Evolutionary conservation across 2,797 vertebrate genomes (phyloP).

Genomic region (Toxotes lorentzi): DNA sequence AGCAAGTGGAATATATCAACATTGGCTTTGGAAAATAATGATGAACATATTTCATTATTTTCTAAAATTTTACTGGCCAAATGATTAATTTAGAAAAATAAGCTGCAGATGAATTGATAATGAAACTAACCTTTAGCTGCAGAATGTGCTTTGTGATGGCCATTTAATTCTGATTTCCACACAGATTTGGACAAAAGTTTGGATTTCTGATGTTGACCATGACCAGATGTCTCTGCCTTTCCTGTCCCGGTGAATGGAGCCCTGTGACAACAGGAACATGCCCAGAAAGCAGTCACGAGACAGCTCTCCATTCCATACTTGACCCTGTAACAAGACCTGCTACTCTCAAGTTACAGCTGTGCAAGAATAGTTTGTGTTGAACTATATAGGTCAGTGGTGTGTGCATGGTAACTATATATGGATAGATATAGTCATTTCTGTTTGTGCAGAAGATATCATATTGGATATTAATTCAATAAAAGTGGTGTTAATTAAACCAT

Average conservation of each 20-base stretch:
- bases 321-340: constrained; percentile 62
- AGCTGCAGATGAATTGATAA: not conserved
- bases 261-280: constrained; percentile 42
- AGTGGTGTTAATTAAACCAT: constrained; percentile 1
- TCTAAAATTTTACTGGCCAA: not conserved
- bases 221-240: constrained; percentile 64
- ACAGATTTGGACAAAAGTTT: constrained; percentile 59
- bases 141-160: not conserved
- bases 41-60: not conserved
- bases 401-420: constrained; percentile 32
- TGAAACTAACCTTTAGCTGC: not conserved
- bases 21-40: not conserved
- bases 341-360: constrained; percentile 69
- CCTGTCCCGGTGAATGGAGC: constrained; percentile 62
- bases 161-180: constrained; percentile 18
- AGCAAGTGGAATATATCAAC: not conserved
- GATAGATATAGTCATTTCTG: constrained; percentile 21
- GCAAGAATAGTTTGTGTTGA: constrained; percentile 72
- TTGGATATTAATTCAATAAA: constrained; percentile 71
- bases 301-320: constrained; percentile 45
- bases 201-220: constrained; percentile 67
- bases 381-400: constrained; percentile 70
- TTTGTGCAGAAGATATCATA: constrained; percentile 39
- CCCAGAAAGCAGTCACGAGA: constrained; percentile 48
- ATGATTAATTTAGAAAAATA: not conserved